Evolutionary conservation across 2,797 vertebrate genomes (phyloP).

Genomic region (Petrocephalus schoutedeni): DNA sequence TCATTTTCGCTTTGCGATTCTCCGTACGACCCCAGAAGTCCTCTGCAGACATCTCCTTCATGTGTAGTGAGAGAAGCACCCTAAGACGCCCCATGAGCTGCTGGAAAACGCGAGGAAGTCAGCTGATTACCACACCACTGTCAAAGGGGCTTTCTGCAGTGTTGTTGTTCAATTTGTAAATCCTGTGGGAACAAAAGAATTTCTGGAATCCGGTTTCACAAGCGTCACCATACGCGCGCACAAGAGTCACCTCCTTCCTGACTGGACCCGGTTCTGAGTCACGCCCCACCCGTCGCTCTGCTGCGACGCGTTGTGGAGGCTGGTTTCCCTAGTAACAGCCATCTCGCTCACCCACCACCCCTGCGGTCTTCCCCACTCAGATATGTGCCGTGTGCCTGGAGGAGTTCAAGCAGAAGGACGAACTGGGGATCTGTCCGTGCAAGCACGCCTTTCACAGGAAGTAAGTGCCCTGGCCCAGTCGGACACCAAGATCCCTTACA

Average conservation of each 20-base stretch:
- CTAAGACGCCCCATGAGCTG: too few relatives aligned
- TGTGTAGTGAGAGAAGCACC: background rate
- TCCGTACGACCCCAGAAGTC: background rate
- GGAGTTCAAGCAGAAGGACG: slow-evolving; percentile 97
- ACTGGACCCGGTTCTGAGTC: background rate
- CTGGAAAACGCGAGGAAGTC: background rate
- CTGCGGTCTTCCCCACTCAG: slow-evolving; percentile 36
- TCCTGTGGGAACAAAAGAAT: background rate
- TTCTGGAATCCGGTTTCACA: background rate
- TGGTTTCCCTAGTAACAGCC: background rate
- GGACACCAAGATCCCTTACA: background rate
- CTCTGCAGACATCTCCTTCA: background rate
- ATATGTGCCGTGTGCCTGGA: slow-evolving; percentile 97
- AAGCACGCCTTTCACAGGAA: slow-evolving; percentile 99
- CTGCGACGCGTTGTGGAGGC: background rate
- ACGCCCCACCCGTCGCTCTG: background rate
- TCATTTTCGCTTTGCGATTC: background rate
- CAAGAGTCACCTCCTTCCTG: background rate
- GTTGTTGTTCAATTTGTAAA: background rate
- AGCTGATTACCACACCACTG: background rate
- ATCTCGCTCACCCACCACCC: background rate
- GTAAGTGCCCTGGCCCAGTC: slow-evolving; percentile 65
- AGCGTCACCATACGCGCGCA: background rate
- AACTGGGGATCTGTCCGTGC: slow-evolving; percentile 96
- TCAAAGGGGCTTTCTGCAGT: background rate